Evolutionary conservation across 2,113 vertebrate species (phyloP), one percentile per base, ranked within the genome.

Genomic region (Triplophysa tibetana): DNA sequence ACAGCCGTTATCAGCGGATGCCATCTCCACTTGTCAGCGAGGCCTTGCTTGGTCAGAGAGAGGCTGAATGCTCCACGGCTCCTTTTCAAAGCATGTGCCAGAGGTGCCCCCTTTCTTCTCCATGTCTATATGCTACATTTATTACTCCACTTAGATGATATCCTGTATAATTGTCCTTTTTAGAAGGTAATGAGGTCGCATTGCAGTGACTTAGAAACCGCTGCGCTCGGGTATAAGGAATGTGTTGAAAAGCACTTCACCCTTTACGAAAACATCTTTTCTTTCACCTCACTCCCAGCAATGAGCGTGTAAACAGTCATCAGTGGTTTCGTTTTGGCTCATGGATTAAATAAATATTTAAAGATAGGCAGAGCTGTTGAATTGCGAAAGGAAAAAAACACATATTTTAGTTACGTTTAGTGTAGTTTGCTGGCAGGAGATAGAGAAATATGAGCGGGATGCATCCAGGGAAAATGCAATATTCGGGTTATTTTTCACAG

Each of bases 1-100:
- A 88, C 83, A 85, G 86, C 77, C 7, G n/a, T 86, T 93, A 93
- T 93, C 91, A 89, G 88, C 87, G 88, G 83, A 89, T 89, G 87
- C 87, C 89, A 90, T 93, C 91, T 91, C 86, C 79, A 76, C 68
- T 86, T 93, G 89, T 93, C 91, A 93, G 87, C 89, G n/a, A 77
- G 68, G 86, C 84, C 84, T 88, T 86, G 84, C 87, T 84, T 86
- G 87, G 89, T 89, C 88, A 87, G 80, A 87, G 87, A 84, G 83
- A 75, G 81, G 65, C 87, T 85, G 68, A 86, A 73, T 73, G 82
- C 82, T 80, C 80, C 16, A 26, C 19, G 74, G 91, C 88, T 85
- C 48, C 83, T 87, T 90, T 92, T 91, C 90, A 91, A 92, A 91
- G 89, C 85, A 83, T 82, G 81, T 78, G 83, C 79, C 67, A 68